phyloP scores from a whole-genome alignment of 2,797 vertebrate species.

The Oreortyx pictus region DNA sequence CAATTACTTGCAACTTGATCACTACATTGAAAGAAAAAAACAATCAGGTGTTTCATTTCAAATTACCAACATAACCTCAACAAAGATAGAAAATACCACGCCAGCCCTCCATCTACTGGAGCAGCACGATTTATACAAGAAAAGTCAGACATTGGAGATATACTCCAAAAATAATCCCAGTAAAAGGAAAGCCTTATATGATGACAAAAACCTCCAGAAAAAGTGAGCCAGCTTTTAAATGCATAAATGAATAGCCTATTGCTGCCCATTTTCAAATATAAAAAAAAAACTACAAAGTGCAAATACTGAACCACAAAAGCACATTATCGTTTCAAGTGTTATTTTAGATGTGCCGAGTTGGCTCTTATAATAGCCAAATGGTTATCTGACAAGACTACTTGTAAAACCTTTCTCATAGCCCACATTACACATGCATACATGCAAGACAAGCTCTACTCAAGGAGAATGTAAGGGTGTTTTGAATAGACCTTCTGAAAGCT shows the following conservation, averaged over 20 bases:
- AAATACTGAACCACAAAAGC: background rate
- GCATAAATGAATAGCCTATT: background rate
- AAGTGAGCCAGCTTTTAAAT: background rate
- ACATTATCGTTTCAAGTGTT: background rate
- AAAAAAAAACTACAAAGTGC: background rate
- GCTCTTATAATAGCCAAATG: background rate
- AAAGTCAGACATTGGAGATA: background rate
- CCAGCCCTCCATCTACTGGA: background rate
- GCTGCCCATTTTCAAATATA: background rate
- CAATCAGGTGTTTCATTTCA: background rate
- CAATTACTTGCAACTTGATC: background rate
- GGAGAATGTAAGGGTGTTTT: background rate
- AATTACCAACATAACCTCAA: background rate
- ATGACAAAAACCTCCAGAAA: background rate
- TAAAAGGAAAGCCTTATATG: background rate
- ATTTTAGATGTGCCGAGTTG: background rate
- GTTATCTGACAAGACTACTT: background rate
- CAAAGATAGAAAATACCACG: background rate
- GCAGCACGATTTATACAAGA: background rate
- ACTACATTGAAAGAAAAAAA: background rate
- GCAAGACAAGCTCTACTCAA: background rate
- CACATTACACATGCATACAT: fast-evolving
- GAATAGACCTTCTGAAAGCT: background rate
- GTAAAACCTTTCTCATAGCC: background rate
- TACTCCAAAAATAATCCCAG: background rate